These are phyloP conservation scores for Streptopelia turtur DNA, from an alignment of 2,797 vertebrate species.

Conservation along the genomic window DNA sequence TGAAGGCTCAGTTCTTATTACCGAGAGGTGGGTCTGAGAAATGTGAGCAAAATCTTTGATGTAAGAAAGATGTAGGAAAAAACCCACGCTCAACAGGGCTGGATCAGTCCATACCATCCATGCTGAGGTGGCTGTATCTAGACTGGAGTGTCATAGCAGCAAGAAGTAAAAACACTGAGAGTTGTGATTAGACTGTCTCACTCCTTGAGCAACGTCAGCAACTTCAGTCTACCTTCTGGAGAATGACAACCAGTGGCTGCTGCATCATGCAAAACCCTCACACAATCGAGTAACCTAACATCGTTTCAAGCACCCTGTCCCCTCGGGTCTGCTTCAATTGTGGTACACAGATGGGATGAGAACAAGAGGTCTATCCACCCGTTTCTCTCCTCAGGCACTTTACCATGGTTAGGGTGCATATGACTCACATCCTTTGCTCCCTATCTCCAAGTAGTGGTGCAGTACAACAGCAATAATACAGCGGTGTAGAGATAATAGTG, in stretches of 20 bases:
- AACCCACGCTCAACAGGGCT: not conserved
- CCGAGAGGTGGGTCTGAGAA: not conserved
- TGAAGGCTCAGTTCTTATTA: not conserved
- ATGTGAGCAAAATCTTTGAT: not conserved
- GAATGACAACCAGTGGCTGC: not conserved
- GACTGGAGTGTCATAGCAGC: not conserved
- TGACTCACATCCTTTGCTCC: rapidly evolving
- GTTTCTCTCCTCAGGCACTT: not conserved
- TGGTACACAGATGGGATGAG: not conserved
- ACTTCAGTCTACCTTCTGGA: not conserved
- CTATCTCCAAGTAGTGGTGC: not conserved
- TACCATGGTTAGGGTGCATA: rapidly evolving
- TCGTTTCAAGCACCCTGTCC: not conserved
- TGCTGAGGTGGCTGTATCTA: not conserved
- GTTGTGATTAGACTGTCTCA: rapidly evolving
- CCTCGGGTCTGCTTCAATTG: not conserved
- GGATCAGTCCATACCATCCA: not conserved
- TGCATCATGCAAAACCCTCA: not conserved
- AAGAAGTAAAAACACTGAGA: not conserved
- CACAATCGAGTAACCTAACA: not conserved
- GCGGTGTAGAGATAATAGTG: not conserved
- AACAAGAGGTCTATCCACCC: not conserved
- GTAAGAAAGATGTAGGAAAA: not conserved
- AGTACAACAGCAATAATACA: not conserved
- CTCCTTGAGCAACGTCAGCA: rapidly evolving